Evolutionary conservation across 2,113 vertebrate genomes (phyloP).

Genomic region (Notiomystis cincta): DNA sequence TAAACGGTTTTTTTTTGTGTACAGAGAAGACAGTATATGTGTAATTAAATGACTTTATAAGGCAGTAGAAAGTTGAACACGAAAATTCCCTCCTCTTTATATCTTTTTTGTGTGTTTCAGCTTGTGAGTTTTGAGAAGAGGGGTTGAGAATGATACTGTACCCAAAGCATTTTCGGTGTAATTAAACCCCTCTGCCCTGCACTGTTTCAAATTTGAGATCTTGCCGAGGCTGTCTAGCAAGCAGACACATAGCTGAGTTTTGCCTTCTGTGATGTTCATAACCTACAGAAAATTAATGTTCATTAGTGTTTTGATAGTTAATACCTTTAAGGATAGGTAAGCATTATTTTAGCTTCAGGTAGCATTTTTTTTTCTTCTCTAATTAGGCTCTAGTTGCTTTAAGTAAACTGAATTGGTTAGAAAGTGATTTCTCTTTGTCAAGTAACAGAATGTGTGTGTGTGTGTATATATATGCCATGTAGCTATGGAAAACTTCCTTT

Average conservation of each 20-base stretch:
- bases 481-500: not conserved
- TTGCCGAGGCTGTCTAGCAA: not conserved
- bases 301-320: not conserved
- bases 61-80: not conserved
- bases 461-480: not conserved
- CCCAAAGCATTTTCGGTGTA: not conserved
- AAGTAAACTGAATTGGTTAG: not conserved
- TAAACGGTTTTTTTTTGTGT: not conserved
- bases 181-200: not conserved
- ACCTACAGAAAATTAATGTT: not conserved
- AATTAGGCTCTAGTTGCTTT: not conserved
- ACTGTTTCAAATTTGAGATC: not conserved
- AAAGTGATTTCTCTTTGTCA: not conserved
- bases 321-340: not conserved
- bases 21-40: not conserved
- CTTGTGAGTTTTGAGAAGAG: not conserved
- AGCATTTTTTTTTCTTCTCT: not conserved
- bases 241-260: not conserved
- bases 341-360: not conserved
- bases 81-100: accelerated
- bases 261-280: not conserved
- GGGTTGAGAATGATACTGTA: not conserved
- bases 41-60: not conserved
- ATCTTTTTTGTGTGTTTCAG: not conserved
- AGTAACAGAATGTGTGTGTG: not conserved